Evolutionary conservation across 2,113 vertebrate genomes (phyloP).

Genomic region (Dasyprocta punctata): DNA sequence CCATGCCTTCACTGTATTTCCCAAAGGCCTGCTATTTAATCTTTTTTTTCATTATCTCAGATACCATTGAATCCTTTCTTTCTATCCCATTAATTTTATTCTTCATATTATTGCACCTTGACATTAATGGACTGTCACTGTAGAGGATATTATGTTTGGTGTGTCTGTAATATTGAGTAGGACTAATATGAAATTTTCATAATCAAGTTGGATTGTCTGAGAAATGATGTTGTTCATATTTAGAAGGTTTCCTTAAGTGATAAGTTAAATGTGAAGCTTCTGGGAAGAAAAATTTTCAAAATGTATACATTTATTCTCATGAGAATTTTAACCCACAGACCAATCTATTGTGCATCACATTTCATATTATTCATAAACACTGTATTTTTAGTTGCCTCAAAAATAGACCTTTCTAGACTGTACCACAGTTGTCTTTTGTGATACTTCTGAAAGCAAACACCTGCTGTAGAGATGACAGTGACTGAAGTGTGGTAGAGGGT

Average conservation of each 20-base stretch:
- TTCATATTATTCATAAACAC: slow-evolving; percentile 39
- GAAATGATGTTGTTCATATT: background rate
- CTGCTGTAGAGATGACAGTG: background rate
- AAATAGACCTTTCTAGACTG: slow-evolving; percentile 9
- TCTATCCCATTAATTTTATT: slow-evolving; percentile 59
- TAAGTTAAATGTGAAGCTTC: slow-evolving; percentile 38
- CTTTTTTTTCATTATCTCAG: slow-evolving; percentile 70
- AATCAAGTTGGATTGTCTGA: slow-evolving; percentile 41
- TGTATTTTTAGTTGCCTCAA: slow-evolving; percentile 3
- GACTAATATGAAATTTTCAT: slow-evolving; percentile 63
- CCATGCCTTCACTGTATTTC: slow-evolving; percentile 48
- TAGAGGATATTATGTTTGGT: slow-evolving; percentile 62
- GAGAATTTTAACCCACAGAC: slow-evolving; percentile 39
- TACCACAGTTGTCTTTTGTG: background rate
- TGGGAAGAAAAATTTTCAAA: slow-evolving; percentile 36
- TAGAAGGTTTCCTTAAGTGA: slow-evolving; percentile 63
- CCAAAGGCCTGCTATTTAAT: slow-evolving; percentile 64
- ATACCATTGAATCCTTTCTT: slow-evolving; percentile 60
- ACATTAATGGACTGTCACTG: slow-evolving; percentile 65
- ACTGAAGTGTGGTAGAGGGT: background rate
- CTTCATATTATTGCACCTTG: slow-evolving; percentile 60
- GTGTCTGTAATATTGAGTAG: slow-evolving; percentile 51
- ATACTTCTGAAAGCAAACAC: slow-evolving; percentile 34
- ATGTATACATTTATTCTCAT: slow-evolving; percentile 23
- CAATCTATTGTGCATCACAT: background rate